phyloP scores from a whole-genome alignment of 1,140 invertebrate species.

The Camponotus pennsylvanicus region DNA sequence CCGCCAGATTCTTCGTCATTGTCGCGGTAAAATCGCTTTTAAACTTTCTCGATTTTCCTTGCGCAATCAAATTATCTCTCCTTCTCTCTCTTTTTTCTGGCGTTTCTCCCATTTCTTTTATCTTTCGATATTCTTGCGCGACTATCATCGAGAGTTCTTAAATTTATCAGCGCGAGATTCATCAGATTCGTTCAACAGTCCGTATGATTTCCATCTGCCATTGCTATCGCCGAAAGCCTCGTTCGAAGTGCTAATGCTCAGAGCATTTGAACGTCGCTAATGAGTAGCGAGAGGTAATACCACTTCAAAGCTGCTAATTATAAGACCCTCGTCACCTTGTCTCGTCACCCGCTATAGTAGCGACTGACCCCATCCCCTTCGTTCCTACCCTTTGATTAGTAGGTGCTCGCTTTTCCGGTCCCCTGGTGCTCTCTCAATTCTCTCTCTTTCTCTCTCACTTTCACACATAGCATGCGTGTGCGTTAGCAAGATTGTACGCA shows the following conservation, averaged over 20 bases:
- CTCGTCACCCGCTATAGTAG: slow-evolving; percentile 53
- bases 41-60: slow-evolving; percentile 37
- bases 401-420: slow-evolving; percentile 70
- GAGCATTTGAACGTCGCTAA: slow-evolving; percentile 66
- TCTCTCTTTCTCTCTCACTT: slow-evolving; percentile 12
- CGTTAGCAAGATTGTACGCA: slow-evolving; percentile 14
- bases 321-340: slow-evolving; percentile 77
- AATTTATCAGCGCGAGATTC: background rate
- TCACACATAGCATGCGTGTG: slow-evolving; percentile 10
- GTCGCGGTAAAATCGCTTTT: slow-evolving; percentile 7
- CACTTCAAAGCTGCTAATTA: slow-evolving; percentile 76
- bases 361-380: slow-evolving; percentile 54
- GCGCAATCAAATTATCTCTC: slow-evolving; percentile 10
- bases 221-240: slow-evolving; percentile 27
- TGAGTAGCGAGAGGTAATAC: slow-evolving; percentile 65
- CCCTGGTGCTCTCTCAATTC: background rate
- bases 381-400: slow-evolving; percentile 67
- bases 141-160: background rate
- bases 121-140: background rate
- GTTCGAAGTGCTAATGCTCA: slow-evolving; percentile 44
- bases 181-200: background rate
- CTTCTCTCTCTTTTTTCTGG: background rate
- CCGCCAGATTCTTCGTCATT: slow-evolving; percentile 30
- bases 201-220: slow-evolving; percentile 49
- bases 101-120: background rate